Base-by-base conservation (phyloP, 2,113 vertebrate species). In the Pholis gunnellus region DNA sequence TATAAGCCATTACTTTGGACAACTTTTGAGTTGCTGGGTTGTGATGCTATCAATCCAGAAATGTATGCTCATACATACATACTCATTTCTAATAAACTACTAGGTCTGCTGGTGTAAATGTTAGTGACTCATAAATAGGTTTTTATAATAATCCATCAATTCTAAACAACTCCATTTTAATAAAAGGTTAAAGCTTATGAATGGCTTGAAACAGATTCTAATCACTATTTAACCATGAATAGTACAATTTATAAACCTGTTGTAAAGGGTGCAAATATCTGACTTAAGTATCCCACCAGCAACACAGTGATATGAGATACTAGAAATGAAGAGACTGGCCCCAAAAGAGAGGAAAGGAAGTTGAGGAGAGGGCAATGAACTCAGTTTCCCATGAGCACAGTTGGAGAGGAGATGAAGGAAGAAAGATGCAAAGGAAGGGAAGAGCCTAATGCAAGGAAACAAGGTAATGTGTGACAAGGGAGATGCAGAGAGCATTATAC, bases 381-480 rank as follows among this genome's bases (percentile, higher is more conserved):
- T 88, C 69, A 0, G 64, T 87, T 85, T 88, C 77, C 86, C 69
- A 82, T 80, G 78, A 91, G 80, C 72, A 75, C 61, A 40, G 69
- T 83, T 31, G 27, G 73, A 76, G 5, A 72, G 44, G 48, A 81
- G 81, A 89, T 76, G 82, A 85, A 67, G 75, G 50, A 46, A 66
- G 38, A 65, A 84, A 40, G 75, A 81, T 56, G 74, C 74, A 85
- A 90, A 88, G 79, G 65, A 86, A 83, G 60, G 77, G 79, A 88
- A 72, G 71, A 18, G 72, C 73, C 70, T 85, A 86, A 89, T 90
- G 84, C 61, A 89, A 79, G 81, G 81, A 87, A 86, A 86, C 81
- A 88, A 88, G 78, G 91, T 90, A 88, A 92, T 82, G 73, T 76
- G 79, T 85, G 79, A 84, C 83, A 65, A 77, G 78, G 75, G 70